A percentile compares a stretch with the other conserved stretches of the same genome.
phyloP scores from a whole-genome alignment of 2,888 invertebrate genomes.

The Abscondita cerata region DNA sequence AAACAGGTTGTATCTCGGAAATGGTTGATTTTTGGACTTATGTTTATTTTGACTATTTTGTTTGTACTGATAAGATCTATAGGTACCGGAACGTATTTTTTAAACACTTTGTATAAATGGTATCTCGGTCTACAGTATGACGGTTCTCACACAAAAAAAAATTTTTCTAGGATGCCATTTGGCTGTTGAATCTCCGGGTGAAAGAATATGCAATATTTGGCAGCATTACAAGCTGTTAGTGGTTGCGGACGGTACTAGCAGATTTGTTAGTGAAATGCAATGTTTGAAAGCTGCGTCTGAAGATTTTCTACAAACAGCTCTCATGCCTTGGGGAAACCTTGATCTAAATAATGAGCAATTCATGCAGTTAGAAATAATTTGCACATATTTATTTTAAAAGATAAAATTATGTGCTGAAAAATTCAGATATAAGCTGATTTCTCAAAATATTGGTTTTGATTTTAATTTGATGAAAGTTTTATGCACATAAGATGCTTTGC shows the following conservation, averaged over 20 bases:
- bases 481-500: conserved; percentile 39
- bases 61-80: too few relatives aligned
- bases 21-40: too few relatives aligned
- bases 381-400: conserved; percentile 25
- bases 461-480: conserved; percentile 40
- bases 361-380: conserved; percentile 12
- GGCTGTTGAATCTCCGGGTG: conserved; percentile 40
- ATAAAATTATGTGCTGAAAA: conserved; percentile 38
- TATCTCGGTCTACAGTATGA: conserved; percentile 13
- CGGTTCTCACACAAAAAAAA: conserved; percentile 29
- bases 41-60: too few relatives aligned
- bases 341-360: conserved; percentile 11
- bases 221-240: conserved; percentile 23
- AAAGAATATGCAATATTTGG: conserved; percentile 39
- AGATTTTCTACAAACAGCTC: conserved; percentile 40
- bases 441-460: conserved; percentile 38
- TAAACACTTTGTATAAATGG: conserved; percentile 9
- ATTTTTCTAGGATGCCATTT: conserved; percentile 40
- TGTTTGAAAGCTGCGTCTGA: conserved; percentile 35
- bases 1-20: too few relatives aligned
- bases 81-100: too few relatives aligned
- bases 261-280: conserved; percentile 25
- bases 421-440: conserved; percentile 33
- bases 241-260: background rate
- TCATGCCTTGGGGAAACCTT: conserved; percentile 24